Evolutionary conservation across 2,888 invertebrate species (phyloP), one percentile per base, ranked within the genome.

Genomic region (Mayetiola destructor): DNA sequence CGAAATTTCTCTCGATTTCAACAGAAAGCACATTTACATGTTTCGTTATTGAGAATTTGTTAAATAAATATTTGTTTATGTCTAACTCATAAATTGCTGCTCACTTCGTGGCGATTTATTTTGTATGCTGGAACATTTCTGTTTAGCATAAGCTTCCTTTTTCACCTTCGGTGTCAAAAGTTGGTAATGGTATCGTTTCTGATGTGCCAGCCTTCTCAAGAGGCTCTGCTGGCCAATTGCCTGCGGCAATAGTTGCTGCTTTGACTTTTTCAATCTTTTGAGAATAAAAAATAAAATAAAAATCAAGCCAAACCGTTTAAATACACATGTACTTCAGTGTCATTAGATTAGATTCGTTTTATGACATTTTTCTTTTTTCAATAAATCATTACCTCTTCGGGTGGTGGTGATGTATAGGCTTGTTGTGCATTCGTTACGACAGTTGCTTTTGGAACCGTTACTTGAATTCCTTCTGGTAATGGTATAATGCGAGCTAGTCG

Each of bases 401-500:
- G 61, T 60, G 65, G 66, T 29, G 66, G 64, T 59, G 67, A 67
- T 58, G 66, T 67, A 67, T 71, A 64, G 61, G 68, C 68, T 65
- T 84, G 79, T 6, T 85, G 82, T 8, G 85, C 85, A 68, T 85
- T 84, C 67, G 81, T 80, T 36, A 83, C 77, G 21, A 80, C 78
- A 23, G 30, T 14, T 9, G 30, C 16, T n/a, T 32, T 52, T 30
- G 52, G 2, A 6, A 27, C 48, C 4, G 3, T 16, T 58, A 75
- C 69, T 1, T 77, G 74, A 56, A 76, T 69, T 55, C 80, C 80
- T 61, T 80, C 77, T 0, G 85, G 85, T 61, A 85, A 68, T 30
- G 80, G 81, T 69, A 86, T 74, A 64, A 80, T 80, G 62, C 83
- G 73, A 6, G 85, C 84, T 60, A 86, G 72, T 66, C 86, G 79